phyloP scores from a whole-genome alignment of 2,888 invertebrate genomes.

The Drosophila subsilvestris region DNA sequence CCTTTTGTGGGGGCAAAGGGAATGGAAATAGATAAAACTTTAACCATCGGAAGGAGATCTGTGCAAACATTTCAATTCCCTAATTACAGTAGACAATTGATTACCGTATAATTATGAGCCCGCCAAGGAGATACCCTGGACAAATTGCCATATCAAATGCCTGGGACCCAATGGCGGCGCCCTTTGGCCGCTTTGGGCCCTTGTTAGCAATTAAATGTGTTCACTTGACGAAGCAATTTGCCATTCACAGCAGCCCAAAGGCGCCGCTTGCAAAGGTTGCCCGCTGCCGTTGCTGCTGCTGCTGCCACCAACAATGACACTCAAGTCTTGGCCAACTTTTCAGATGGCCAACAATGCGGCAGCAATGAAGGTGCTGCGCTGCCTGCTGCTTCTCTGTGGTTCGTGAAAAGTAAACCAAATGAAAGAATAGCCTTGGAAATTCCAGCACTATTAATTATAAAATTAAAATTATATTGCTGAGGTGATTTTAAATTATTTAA shows the following conservation, averaged over 20 bases:
- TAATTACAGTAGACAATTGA: constrained; percentile 24
- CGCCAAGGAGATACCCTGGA: constrained; percentile 1
- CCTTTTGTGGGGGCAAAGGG: not conserved
- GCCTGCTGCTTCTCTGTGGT: not conserved
- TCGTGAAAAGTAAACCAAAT: constrained; percentile 4
- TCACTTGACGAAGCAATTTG: constrained; percentile 65
- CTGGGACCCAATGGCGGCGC: constrained; percentile 63
- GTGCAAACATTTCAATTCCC: constrained; percentile 25
- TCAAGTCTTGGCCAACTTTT: constrained; percentile 47
- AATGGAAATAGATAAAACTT: not conserved
- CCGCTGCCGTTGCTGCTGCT: constrained; percentile 15
- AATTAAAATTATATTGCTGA: not conserved
- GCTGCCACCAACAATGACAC: constrained; percentile 13
- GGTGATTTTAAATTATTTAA: not conserved
- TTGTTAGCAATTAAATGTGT: constrained; percentile 75
- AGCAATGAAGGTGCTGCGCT: constrained; percentile 12
- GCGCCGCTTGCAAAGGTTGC: constrained; percentile 25
- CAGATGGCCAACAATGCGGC: constrained; percentile 40
- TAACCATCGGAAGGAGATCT: constrained; percentile 4
- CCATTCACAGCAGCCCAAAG: constrained; percentile 44
- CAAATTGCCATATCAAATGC: constrained; percentile 23
- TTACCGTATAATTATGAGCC: constrained; percentile 19
- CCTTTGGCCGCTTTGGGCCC: constrained; percentile 44
- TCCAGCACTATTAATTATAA: not conserved
- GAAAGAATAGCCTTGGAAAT: constrained; percentile 26